Evolutionary conservation across 2,888 invertebrate species (phyloP).

Genomic region (Hoplodrina ambigua): DNA sequence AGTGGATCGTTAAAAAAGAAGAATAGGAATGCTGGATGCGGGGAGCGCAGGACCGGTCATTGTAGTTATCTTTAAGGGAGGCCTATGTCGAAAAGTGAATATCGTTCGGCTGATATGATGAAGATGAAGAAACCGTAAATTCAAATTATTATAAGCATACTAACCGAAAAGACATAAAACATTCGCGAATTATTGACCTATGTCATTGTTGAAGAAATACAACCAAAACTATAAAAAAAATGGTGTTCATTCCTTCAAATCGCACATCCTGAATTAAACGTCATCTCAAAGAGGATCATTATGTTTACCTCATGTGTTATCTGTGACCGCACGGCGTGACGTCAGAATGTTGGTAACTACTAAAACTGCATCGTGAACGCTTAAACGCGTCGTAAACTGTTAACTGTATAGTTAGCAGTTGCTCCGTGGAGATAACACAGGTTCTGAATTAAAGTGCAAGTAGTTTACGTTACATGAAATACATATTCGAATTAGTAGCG

Average conservation of each 20-base stretch:
- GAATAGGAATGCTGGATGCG: no score
- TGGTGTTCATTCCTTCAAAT: background rate
- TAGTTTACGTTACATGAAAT: constrained; percentile 15
- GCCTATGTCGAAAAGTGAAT: no score
- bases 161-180: background rate
- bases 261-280: constrained; percentile 30
- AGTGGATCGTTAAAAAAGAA: no score
- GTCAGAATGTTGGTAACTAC: constrained; percentile 40
- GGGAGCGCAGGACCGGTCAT: no score
- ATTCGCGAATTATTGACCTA: no score
- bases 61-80: no score
- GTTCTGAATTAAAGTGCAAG: constrained; percentile 45
- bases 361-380: constrained; percentile 46
- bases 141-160: background rate
- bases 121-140: no score
- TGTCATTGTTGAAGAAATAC: background rate
- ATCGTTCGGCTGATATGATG: no score
- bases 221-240: background rate
- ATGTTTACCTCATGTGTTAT: constrained; percentile 43
- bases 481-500: constrained; percentile 13
- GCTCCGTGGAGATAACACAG: constrained; percentile 42
- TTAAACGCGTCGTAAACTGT: constrained; percentile 49
- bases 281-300: constrained; percentile 24
- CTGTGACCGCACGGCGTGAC: constrained; percentile 43
- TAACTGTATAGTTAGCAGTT: constrained; percentile 31